Percentiles rank a stretch among this genome's conserved stretches.
Conservation (phyloP, 2,797 vertebrate genomes). For the Chaetodon trifasciatus region DNA sequence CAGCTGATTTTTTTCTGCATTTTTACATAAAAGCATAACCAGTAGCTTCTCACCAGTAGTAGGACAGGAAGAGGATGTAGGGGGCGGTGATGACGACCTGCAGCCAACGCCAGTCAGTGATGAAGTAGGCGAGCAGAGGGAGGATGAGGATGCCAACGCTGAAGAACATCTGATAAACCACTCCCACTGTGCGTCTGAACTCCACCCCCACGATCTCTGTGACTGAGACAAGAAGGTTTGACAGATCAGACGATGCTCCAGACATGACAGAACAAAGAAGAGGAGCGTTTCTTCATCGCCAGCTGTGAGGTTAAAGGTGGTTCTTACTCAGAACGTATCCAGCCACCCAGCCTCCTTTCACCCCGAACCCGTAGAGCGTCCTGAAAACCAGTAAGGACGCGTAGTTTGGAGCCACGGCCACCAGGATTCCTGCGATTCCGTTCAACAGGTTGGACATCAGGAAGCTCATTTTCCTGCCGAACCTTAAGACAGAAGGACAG, state of each 20-base stretch:
- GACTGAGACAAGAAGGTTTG: conserved; percentile 79
- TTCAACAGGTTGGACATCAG: conserved; percentile 90
- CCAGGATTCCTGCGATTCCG: conserved; percentile 89
- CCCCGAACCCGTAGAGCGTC: conserved; percentile 91
- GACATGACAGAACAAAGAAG: neutral
- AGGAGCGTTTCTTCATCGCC: neutral
- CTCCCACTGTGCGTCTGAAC: conserved; percentile 91
- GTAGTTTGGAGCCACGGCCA: conserved; percentile 92
- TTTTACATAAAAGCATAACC: neutral
- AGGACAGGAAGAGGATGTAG: conserved; percentile 92
- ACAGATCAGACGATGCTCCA: rapidly evolving
- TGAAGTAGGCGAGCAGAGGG: conserved; percentile 92
- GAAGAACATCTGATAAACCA: conserved; percentile 95
- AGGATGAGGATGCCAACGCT: conserved; percentile 93
- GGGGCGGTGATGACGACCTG: conserved; percentile 92
- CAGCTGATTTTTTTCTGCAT: no score
- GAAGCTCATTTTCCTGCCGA: conserved; percentile 92
- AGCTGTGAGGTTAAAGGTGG: neutral
- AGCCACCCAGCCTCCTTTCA: conserved; percentile 95
- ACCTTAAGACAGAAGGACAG: conserved; percentile 81
- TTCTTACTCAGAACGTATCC: conserved; percentile 94
- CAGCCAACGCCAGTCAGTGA: conserved; percentile 93
- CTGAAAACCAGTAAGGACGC: conserved; percentile 91
- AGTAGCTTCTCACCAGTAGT: conserved; percentile 91
- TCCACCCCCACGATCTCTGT: conserved; percentile 96